Conservation (phyloP, 2,797 vertebrate species). For the Pelodytes ibericus region DNA sequence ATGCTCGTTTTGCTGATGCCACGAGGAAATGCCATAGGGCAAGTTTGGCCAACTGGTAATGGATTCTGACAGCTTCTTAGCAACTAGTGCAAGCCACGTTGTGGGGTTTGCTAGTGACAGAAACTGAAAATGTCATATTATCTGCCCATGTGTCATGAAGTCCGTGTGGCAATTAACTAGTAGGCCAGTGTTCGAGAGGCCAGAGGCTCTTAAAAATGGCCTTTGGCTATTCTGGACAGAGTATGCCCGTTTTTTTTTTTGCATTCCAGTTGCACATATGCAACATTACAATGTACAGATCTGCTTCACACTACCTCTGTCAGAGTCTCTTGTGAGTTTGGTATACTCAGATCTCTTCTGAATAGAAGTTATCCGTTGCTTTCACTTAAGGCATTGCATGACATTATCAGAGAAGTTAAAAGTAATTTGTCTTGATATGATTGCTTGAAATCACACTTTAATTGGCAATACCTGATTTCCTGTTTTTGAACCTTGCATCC, state of each 20-base stretch:
- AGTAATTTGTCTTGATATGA: slow-evolving; percentile 85
- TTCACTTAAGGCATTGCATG: slow-evolving; percentile 75
- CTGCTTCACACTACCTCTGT: slow-evolving; percentile 56
- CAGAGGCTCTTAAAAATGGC: slow-evolving; percentile 93
- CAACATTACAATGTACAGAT: slow-evolving; percentile 62
- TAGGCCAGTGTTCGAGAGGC: slow-evolving; percentile 94
- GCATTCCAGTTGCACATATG: slow-evolving; percentile 69
- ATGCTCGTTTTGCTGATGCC: slow-evolving; percentile 88
- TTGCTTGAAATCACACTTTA: slow-evolving; percentile 75
- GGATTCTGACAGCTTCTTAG: slow-evolving; percentile 96
- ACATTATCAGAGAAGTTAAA: slow-evolving; percentile 79
- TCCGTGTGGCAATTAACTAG: slow-evolving; percentile 96
- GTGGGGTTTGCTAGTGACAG: slow-evolving; percentile 85
- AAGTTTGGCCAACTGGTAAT: slow-evolving; percentile 92
- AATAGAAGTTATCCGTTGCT: slow-evolving; percentile 56
- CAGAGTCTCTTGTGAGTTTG: slow-evolving; percentile 32
- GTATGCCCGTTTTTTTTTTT: slow-evolving; percentile 57
- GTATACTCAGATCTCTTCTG: slow-evolving; percentile 52
- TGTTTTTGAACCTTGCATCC: slow-evolving; percentile 67
- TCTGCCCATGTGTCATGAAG: slow-evolving; percentile 86
- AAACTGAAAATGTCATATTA: slow-evolving; percentile 89
- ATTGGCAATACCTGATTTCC: slow-evolving; percentile 81
- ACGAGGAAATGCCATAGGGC: slow-evolving; percentile 93
- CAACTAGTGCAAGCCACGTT: slow-evolving; percentile 86
- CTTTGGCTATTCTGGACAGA: slow-evolving; percentile 86